A percentile compares a stretch with the other conserved stretches of the same genome.
Conservation (phyloP, 2,888 invertebrate genomes). For the Cheilosia pagana region DNA sequence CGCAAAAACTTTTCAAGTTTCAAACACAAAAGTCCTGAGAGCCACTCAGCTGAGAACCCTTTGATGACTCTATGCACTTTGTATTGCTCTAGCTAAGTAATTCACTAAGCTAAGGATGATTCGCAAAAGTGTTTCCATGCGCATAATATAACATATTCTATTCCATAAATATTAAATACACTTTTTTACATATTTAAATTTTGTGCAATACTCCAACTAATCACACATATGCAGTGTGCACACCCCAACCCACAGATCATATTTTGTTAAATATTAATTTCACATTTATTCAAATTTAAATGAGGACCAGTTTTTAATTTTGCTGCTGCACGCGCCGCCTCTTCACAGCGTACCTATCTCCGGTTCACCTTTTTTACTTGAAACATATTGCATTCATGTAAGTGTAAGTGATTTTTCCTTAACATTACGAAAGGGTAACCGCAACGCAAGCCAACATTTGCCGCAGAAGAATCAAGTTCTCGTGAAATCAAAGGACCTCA, state of each 20-base stretch:
- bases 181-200: constrained; percentile 31
- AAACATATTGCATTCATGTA: constrained; percentile 64
- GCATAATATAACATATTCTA: constrained; percentile 17
- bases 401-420: constrained; percentile 52
- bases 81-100: neutral
- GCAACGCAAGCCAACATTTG: constrained; percentile 20
- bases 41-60: neutral
- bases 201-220: constrained; percentile 51
- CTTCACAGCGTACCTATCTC: constrained; percentile 48
- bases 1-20: neutral
- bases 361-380: constrained; percentile 63
- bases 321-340: constrained; percentile 65
- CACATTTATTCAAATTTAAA: constrained; percentile 73
- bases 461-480: constrained; percentile 55
- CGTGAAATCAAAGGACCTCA: constrained; percentile 61
- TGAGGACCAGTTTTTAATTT: constrained; percentile 62
- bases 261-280: constrained; percentile 61
- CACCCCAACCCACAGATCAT: neutral
- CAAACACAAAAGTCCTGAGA: neutral
- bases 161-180: constrained; percentile 60
- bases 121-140: neutral
- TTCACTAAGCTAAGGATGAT: neutral
- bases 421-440: constrained; percentile 41
- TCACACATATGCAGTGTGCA: neutral
- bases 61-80: neutral